Percentiles rank a stretch among this genome's conserved stretches.
phyloP scores from a whole-genome alignment of 2,888 invertebrate species.

The Heteromurus nitidus region DNA sequence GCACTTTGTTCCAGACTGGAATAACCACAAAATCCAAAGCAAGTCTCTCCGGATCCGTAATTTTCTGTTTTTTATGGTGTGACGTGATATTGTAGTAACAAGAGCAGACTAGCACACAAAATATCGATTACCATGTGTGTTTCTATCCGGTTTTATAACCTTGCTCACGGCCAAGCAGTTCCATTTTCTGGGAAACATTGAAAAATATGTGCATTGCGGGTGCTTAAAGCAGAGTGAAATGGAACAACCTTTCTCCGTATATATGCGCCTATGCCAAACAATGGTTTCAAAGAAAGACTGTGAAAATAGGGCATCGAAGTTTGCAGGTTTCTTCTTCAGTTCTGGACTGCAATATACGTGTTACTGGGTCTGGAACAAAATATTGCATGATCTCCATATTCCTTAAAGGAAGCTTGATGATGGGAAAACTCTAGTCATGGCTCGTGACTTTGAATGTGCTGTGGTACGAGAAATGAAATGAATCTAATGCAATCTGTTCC shows the following conservation, averaged over 20 bases:
- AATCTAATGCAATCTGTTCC: too few species aligned
- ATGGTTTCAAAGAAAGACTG: background rate
- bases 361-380: background rate
- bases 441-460: too few species aligned
- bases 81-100: background rate
- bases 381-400: background rate
- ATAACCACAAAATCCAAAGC: background rate
- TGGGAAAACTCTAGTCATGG: background rate
- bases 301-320: background rate
- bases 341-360: too few species aligned
- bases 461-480: too few species aligned
- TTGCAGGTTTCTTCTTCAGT: too few species aligned
- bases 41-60: too few species aligned
- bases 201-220: constrained; percentile 46
- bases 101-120: constrained; percentile 1
- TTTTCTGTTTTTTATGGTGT: background rate
- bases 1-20: too few species aligned
- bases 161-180: constrained; percentile 57
- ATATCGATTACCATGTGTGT: constrained; percentile 54
- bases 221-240: background rate
- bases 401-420: background rate
- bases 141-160: constrained; percentile 60
- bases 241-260: constrained; percentile 12
- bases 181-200: constrained; percentile 51
- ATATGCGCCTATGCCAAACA: background rate